phyloP scores from a whole-genome alignment of 2,113 vertebrate species.

The Drymodes brunneopygia region DNA sequence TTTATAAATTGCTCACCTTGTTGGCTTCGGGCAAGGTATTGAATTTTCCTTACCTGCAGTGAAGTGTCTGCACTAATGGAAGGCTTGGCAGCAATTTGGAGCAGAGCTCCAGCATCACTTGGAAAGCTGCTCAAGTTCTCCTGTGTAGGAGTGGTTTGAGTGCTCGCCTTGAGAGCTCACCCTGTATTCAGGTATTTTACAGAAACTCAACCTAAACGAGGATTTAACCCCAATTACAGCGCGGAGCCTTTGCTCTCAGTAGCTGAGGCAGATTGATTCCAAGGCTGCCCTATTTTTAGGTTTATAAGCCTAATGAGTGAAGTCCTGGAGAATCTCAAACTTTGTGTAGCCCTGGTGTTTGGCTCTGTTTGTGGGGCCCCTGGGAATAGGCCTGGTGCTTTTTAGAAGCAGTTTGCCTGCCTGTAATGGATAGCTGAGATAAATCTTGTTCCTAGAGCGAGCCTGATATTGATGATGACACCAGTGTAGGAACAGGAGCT shows the following conservation, averaged over 20 bases:
- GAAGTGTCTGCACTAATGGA: neutral
- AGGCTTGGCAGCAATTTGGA: neutral
- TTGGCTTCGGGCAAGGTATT: neutral
- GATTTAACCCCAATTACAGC: neutral
- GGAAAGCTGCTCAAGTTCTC: accelerated
- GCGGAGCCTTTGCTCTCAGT: accelerated
- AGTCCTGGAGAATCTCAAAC: neutral
- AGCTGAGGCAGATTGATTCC: neutral
- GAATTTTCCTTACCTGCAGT: neutral
- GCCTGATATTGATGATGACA: neutral
- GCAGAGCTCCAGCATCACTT: neutral
- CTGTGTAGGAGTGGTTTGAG: neutral
- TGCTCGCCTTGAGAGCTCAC: accelerated
- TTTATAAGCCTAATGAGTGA: neutral
- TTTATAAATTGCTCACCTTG: neutral
- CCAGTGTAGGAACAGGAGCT: neutral
- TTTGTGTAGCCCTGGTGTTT: neutral
- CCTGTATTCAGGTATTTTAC: accelerated
- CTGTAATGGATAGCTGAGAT: neutral
- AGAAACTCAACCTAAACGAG: accelerated
- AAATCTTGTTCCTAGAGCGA: neutral
- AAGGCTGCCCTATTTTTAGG: neutral
- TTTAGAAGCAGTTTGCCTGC: neutral
- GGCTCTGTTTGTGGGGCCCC: neutral
- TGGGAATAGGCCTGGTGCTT: neutral